Base-by-base conservation (phyloP, 2,797 vertebrate species). In the Falco peregrinus region DNA sequence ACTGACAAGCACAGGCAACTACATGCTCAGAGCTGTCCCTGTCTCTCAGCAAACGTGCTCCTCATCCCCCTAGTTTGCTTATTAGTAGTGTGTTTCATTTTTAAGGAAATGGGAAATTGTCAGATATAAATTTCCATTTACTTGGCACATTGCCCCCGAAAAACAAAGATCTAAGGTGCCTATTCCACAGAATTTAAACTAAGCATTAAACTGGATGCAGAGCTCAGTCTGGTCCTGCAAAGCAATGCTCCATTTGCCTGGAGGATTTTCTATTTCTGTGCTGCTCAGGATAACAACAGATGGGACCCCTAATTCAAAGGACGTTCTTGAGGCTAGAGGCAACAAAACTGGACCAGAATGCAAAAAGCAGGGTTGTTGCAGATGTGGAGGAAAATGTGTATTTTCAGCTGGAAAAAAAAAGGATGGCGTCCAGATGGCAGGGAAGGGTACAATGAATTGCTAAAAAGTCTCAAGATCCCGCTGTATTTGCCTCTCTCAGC, bases 241-340 rank as follows among this genome's bases (percentile, higher is more conserved):
- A 92, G 76, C 69, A 89, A 63, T 13, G 29, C 22, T 89, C 47
- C 56, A 45, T 82, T 95, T 3, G 39, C 93, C 87, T 4, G 31
- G 65, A 95, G 88, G 93, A 82, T 87, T 95, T 94, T 92, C 95
- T 95, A 88, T 94, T 97, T 93, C 75, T 86, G 89, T 83, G 64
- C 69, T 71, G 57, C 43, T 87, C 76, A 70, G 75, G 92, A 93
- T 64, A 95, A 95, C 88, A 96, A 91, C 95, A 97, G 94, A 96
- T 97, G 97, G 94, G 92, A 92, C 86, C 73, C 83, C 84, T 96
- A 84, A 94, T 95, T 91, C 87, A 92, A 94, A 96, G 73, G 84
- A 93, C 21, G 3, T n/a, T 73, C 56, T 84, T 2, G 1, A 95
- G 77, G 84, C 87, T 78, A 80, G 70, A 97, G 80, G 84, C 89